These are phyloP conservation scores for Plebejus melissa DNA, from an alignment of 2,888 invertebrate species.

Conservation along the genomic window DNA sequence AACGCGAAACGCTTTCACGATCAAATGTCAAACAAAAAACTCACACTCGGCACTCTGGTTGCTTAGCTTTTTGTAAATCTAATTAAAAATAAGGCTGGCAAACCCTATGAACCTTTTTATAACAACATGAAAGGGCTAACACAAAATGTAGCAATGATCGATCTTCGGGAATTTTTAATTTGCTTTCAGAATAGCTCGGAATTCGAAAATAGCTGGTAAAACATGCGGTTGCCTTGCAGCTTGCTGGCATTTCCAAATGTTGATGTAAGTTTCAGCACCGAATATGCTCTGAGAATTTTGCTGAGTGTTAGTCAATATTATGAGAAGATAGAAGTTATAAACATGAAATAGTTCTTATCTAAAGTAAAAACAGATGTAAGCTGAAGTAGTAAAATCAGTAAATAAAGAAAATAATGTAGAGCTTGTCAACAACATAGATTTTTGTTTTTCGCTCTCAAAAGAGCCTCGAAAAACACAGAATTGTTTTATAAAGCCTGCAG, in stretches of 20 bases:
- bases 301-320: neutral
- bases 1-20: too few relatives aligned
- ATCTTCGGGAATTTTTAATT: conserved; percentile 6
- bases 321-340: neutral
- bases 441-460: too few relatives aligned
- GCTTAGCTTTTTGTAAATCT: too few relatives aligned
- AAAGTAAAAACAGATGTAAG: neutral
- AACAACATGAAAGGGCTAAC: neutral
- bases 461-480: neutral
- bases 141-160: neutral
- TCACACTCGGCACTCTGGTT: too few relatives aligned
- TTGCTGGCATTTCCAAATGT: neutral
- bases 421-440: too few relatives aligned
- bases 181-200: neutral
- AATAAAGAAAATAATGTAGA: neutral
- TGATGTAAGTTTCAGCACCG: neutral
- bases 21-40: too few relatives aligned
- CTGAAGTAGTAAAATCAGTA: neutral
- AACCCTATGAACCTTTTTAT: too few relatives aligned
- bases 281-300: neutral
- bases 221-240: neutral
- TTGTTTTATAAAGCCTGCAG: neutral
- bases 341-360: too few relatives aligned
- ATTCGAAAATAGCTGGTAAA: neutral
- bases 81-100: too few relatives aligned